phyloP scores from a whole-genome alignment of 2,888 invertebrate species.

The Trachelus iudaicus region DNA sequence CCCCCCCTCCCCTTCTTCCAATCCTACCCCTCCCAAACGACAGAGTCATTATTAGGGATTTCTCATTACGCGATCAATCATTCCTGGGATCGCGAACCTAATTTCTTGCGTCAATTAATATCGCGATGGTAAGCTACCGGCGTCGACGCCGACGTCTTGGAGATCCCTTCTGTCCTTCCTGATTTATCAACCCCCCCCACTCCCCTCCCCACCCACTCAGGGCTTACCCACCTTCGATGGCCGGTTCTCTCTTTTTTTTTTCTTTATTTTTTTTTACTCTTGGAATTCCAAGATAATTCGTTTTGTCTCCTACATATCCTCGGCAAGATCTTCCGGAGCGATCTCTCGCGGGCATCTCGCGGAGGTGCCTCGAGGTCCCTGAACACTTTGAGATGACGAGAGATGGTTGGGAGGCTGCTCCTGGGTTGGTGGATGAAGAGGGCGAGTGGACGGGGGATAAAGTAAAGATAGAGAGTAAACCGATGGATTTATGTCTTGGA shows the following conservation, averaged over 20 bases:
- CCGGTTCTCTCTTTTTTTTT: background rate
- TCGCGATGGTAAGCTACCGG: constrained; percentile 32
- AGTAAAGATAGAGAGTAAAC: constrained; percentile 53
- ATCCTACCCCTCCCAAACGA: constrained; percentile 48
- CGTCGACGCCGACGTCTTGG: background rate
- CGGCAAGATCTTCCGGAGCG: background rate
- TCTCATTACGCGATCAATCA: constrained; percentile 64
- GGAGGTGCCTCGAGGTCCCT: constrained; percentile 10
- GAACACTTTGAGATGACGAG: constrained; percentile 28
- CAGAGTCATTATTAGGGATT: constrained; percentile 62
- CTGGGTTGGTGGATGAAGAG: background rate
- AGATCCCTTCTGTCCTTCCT: background rate
- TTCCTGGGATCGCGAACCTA: constrained; percentile 54
- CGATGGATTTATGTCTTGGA: constrained; percentile 58
- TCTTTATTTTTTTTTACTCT: background rate
- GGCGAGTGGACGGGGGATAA: constrained; percentile 28
- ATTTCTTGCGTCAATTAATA: constrained; percentile 63
- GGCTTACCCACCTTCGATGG: background rate
- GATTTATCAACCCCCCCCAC: background rate
- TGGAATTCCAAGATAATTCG: background rate
- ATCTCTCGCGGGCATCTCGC: background rate
- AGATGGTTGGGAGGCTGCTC: background rate
- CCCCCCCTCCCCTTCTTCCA: background rate
- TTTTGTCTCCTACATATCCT: background rate
- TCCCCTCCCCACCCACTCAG: too few species aligned